Conservation (phyloP, 2,113 vertebrate genomes). For the Athene cunicularia region DNA sequence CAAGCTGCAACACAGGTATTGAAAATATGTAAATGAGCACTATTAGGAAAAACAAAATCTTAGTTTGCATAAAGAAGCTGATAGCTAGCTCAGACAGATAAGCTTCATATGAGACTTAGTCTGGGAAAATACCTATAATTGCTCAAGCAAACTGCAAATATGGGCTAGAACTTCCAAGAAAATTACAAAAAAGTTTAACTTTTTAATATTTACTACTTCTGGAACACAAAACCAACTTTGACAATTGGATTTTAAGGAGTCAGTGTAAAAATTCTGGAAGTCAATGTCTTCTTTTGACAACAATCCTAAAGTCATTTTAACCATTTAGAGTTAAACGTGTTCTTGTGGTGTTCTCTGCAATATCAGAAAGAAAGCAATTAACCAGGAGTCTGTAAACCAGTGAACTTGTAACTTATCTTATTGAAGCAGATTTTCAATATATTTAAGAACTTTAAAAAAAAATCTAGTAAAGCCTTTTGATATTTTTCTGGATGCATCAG, state of each 20-base stretch:
- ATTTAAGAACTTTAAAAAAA: not conserved
- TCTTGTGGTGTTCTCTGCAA: not conserved
- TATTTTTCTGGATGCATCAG: not conserved
- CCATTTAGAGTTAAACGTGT: not conserved
- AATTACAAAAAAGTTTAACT: not conserved
- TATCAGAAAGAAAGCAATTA: not conserved
- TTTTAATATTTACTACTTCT: not conserved
- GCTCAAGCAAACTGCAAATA: not conserved
- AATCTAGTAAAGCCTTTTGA: not conserved
- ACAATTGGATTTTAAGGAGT: not conserved
- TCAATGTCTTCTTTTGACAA: not conserved
- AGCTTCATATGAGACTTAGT: not conserved
- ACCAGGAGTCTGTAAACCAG: not conserved
- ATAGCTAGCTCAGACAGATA: not conserved
- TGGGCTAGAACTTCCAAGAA: not conserved
- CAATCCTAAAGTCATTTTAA: not conserved
- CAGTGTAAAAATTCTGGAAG: not conserved
- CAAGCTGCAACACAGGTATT: not conserved
- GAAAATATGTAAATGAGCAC: not conserved
- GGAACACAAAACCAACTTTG: not conserved
- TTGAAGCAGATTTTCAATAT: not conserved
- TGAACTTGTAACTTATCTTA: not conserved
- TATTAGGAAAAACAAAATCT: not conserved
- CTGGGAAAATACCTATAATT: not conserved
- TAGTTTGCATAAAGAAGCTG: not conserved